A percentile compares a stretch with the other conserved stretches of the same genome.
Conservation (phyloP, 2,888 invertebrate species). For the Brassicogethes aeneus region DNA sequence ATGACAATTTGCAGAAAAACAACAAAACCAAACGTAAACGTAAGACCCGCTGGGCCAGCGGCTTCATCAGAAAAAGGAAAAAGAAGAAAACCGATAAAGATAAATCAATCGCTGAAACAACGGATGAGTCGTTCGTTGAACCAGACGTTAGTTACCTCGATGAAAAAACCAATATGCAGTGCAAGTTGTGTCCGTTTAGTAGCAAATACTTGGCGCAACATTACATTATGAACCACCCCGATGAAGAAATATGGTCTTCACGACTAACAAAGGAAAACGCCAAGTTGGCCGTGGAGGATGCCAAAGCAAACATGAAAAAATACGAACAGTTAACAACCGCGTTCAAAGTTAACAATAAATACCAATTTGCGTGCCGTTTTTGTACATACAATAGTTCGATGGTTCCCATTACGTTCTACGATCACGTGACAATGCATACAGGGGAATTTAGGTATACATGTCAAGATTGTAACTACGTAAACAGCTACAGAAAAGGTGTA, state of each 20-base stretch:
- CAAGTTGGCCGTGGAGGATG: slow-evolving; percentile 47
- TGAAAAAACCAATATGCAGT: slow-evolving; percentile 31
- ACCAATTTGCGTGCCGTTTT: slow-evolving; percentile 32
- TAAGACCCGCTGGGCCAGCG: slow-evolving; percentile 37
- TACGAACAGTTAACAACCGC: slow-evolving; percentile 16
- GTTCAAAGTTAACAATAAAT: slow-evolving; percentile 1
- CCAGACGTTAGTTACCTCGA: slow-evolving; percentile 24
- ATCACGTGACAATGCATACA: slow-evolving; percentile 68
- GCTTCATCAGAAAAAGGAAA: slow-evolving; percentile 19
- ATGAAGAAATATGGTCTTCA: slow-evolving; percentile 56
- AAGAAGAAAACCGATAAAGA: slow-evolving; percentile 15
- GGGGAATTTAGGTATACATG: slow-evolving; percentile 68
- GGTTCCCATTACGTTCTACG: slow-evolving; percentile 47
- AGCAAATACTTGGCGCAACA: slow-evolving; percentile 57
- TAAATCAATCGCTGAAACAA: too few species aligned
- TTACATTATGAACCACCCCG: slow-evolving; percentile 55
- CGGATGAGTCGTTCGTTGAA: slow-evolving; percentile 13
- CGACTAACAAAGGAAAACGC: slow-evolving; percentile 47
- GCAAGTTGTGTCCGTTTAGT: slow-evolving; percentile 51
- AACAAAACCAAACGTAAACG: slow-evolving; percentile 37
- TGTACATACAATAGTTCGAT: slow-evolving; percentile 26
- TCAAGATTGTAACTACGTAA: slow-evolving; percentile 26
- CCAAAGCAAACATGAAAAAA: slow-evolving; percentile 20
- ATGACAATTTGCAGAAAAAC: slow-evolving; percentile 12
- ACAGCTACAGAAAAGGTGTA: slow-evolving; percentile 22